Conservation (phyloP, 2,797 vertebrate species). For the Lerista edwardsae region DNA sequence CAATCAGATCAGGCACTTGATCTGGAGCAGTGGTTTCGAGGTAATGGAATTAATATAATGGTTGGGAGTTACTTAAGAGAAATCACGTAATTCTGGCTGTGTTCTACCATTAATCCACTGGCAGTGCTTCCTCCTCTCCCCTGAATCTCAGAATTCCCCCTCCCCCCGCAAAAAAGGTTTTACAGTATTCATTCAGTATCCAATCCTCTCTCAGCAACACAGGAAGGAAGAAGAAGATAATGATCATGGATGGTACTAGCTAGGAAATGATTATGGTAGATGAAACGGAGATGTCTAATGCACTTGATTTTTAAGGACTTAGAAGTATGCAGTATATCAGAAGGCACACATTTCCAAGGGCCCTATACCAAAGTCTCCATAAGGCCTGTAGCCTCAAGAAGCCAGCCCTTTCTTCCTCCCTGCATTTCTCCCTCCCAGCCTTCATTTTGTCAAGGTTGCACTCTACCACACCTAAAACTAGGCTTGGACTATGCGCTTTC, state of each 20-base stretch:
- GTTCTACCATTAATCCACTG: neutral
- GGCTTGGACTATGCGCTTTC: neutral
- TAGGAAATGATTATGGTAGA: neutral
- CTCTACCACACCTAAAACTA: neutral
- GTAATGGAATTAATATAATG: neutral
- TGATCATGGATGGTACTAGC: neutral
- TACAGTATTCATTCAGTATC: neutral
- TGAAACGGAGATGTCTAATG: neutral
- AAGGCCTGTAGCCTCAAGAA: neutral
- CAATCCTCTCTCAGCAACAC: neutral
- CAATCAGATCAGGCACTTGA: neutral
- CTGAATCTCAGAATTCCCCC: neutral
- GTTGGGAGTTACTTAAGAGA: too few relatives aligned
- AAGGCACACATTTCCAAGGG: neutral
- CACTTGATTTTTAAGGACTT: neutral
- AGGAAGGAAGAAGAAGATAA: neutral
- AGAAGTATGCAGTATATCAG: neutral
- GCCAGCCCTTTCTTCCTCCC: neutral
- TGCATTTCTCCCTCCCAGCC: neutral
- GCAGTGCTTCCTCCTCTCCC: neutral
- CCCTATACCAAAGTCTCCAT: neutral
- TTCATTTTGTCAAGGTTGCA: neutral
- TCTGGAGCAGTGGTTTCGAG: neutral
- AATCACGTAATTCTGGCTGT: neutral
- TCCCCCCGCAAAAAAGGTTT: neutral